Evolutionary conservation across 2,113 vertebrate genomes (phyloP), one percentile per base, ranked within the genome.

Genomic region (Myrmecobius fasciatus): DNA sequence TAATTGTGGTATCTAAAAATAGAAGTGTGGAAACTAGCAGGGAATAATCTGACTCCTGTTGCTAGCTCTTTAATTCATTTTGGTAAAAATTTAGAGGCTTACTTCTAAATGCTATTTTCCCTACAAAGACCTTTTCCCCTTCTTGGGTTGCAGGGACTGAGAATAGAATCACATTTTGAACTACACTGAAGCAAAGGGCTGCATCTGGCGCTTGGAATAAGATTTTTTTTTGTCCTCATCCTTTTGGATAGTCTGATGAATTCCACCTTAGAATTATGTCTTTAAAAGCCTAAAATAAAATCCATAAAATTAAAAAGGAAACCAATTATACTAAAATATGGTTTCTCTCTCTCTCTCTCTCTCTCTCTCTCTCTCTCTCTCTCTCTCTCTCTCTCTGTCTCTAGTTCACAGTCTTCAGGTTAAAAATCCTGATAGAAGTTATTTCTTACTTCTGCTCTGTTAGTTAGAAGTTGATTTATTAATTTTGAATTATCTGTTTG

Each of bases 1-100:
- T 52, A 2, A 83, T 47, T 96, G 90, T 96, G 75, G 92, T 94
- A 94, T 83, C 8, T 26, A 60, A 95, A 56, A 89, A 22, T 52
- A 52, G 89, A 47, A 90, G 48, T 93, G 10, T 43, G 91, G n/a
- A 89, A 36, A 47, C 54, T 92, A 9, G 51, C 90, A 92, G 94
- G 92, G 75, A 91, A 89, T 83, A 43, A 53, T 8, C 67, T 91
- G 56, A 47, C 94, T 36, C 8, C 0, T 22, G 5, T 17, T 52
- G 14, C 0, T 1, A 90, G 83, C n/a, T 91, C 83, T 94, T 88
- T 36, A 54, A 0, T 48, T 53, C 3, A 93, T 93, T 56, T 91
- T 51, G 26, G 89, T 93, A 92, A 91, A 46, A 20, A 89, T 90
- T 31, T 3, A 20, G 60, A 91, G 49, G 20, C 49, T 94, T 67